phyloP scores from a whole-genome alignment of 2,797 vertebrate species.

The Mus spretus region DNA sequence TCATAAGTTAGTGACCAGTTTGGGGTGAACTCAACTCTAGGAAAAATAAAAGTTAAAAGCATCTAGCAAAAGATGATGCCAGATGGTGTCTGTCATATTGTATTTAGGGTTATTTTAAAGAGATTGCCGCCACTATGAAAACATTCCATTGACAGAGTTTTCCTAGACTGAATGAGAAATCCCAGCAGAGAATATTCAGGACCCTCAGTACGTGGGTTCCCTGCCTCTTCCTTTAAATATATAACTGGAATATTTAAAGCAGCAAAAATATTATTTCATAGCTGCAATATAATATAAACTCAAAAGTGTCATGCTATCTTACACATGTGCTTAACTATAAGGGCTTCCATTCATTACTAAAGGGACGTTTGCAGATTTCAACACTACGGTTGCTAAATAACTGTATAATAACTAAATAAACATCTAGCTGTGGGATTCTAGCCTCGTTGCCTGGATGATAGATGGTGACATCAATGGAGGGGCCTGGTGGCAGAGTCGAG shows the following conservation, averaged over 20 bases:
- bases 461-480: conserved; percentile 51
- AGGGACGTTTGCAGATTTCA: conserved; percentile 76
- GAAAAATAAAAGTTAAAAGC: conserved; percentile 91
- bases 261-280: conserved; percentile 54
- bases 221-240: conserved; percentile 31
- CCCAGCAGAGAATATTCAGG: conserved; percentile 82
- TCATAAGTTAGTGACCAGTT: conserved; percentile 86
- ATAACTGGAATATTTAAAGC: conserved; percentile 70
- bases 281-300: conserved; percentile 66
- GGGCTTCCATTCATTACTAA: conserved; percentile 76
- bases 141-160: conserved; percentile 89
- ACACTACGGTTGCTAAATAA: conserved; percentile 80
- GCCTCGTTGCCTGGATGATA: conserved; percentile 74
- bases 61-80: conserved; percentile 90
- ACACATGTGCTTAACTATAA: conserved; percentile 59
- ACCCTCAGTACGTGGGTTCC: conserved; percentile 71
- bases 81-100: conserved; percentile 91
- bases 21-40: conserved; percentile 88
- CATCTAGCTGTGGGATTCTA: conserved; percentile 80
- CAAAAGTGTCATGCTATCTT: conserved; percentile 75
- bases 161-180: conserved; percentile 86
- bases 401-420: conserved; percentile 70
- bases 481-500: not conserved
- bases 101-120: conserved; percentile 91
- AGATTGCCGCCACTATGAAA: conserved; percentile 89